Evolutionary conservation across 2,113 vertebrate species (phyloP), one percentile per base, ranked within the genome.

Genomic region (Clarias gariepinus): DNA sequence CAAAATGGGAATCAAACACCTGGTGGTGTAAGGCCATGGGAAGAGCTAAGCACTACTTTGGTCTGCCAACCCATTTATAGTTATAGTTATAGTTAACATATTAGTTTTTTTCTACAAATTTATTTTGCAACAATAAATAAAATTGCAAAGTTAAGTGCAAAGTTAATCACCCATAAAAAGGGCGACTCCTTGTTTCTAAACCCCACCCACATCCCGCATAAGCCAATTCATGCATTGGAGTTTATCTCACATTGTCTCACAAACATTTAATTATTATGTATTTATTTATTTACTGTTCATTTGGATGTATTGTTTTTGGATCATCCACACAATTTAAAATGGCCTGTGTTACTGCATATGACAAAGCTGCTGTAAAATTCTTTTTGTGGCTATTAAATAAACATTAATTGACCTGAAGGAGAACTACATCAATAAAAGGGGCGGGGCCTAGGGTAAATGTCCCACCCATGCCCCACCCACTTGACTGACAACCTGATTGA

Each of bases 191-290:
- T 19, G 19, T 9, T 28, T 66, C 63, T 28, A 13, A 66, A 3
- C 25, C 11, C 63, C 4, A 5, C 63, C 63, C n/a, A 66, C 87
- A 85, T 74, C 66, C 60, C 36, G 63, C n/a, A 61, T 66, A 88
- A 91, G 91, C 88, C 90, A 89, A 88, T 2, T 89, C 86, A 90
- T 90, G 91, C 82, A 78, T 4, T 80, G 83, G 88, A 91, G 18
- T 87, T 87, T 78, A 73, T 84, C 86, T 83, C 79, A 84, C 78
- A 86, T 81, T 47, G 47, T 47, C 47, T 47, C 5, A 47, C 41
- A 47, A 47, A 47, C 41, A 47, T 47, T 7, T 7, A 5, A 47
- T 47, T 47, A 7, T 47, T 47, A 47, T 47, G 47, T 47, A 47
- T 47, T 47, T 47, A 47, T 47, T 15, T 13, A 30, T 68, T 68